A percentile compares a stretch with the other conserved stretches of the same genome.
These are phyloP conservation scores for Pelochelys cantorii DNA, from an alignment of 2,797 vertebrate species.

Conservation along the genomic window DNA sequence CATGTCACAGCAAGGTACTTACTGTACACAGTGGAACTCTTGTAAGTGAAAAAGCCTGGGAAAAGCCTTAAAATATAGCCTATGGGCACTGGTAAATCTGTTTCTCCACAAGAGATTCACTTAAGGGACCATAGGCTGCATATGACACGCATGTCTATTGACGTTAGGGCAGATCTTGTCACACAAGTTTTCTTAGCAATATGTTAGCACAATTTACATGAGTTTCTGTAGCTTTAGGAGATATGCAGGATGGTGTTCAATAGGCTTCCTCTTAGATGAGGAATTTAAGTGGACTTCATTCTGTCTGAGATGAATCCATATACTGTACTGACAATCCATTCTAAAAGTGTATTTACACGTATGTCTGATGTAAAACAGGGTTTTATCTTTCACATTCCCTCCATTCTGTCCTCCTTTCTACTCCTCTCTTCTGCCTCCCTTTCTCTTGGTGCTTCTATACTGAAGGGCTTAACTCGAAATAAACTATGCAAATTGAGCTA, in stretches of 20 bases:
- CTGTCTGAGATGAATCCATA: conserved; percentile 40
- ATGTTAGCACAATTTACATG: accelerated
- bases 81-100: conserved; percentile 36
- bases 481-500: no score
- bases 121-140: conserved; percentile 48
- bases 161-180: conserved; percentile 37
- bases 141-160: conserved; percentile 38
- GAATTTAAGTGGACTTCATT: conserved; percentile 16
- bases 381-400: neutral
- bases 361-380: neutral
- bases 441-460: neutral
- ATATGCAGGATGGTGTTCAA: conserved; percentile 2
- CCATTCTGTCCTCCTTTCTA: neutral
- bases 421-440: neutral
- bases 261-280: neutral
- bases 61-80: neutral
- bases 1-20: neutral
- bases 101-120: conserved; percentile 31
- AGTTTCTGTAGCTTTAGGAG: conserved; percentile 29
- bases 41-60: conserved; percentile 10
- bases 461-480: no score
- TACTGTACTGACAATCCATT: neutral
- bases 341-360: neutral
- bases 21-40: neutral
- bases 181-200: conserved; percentile 28